These are phyloP conservation scores for Perithous albicinctus DNA, from an alignment of 2,888 invertebrate genomes.

Conservation along the genomic window DNA sequence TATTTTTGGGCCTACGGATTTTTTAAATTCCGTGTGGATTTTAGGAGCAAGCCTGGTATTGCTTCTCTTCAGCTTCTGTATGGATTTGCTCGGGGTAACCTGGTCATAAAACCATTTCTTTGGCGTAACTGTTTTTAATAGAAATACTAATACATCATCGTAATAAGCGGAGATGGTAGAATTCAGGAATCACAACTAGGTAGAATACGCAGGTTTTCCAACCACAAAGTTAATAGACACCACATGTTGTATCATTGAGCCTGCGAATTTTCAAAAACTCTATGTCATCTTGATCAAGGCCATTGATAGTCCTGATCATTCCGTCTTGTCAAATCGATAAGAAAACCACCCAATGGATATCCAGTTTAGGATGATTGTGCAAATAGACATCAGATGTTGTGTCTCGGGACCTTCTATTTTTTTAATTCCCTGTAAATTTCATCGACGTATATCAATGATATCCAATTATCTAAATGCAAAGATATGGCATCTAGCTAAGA, in stretches of 20 bases:
- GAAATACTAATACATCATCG: background rate
- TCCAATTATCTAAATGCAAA: background rate
- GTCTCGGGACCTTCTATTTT: no score
- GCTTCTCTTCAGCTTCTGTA: background rate
- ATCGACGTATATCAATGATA: background rate
- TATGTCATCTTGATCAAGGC: no score
- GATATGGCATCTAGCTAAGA: background rate
- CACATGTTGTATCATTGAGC: background rate
- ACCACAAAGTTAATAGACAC: background rate
- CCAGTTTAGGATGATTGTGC: no score
- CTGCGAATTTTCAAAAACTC: background rate
- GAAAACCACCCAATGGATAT: no score
- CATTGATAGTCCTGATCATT: no score
- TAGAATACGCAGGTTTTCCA: background rate
- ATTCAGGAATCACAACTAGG: background rate
- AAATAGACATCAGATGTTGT: no score
- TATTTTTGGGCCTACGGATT: background rate
- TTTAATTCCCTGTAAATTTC: background rate
- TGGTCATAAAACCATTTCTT: background rate
- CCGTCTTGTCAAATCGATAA: no score
- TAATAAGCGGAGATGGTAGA: background rate
- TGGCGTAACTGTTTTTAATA: background rate
- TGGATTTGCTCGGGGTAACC: conserved; percentile 1
- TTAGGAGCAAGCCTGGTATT: background rate
- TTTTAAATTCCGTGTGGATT: background rate